These are phyloP conservation scores for Lasioglossum figueresi DNA, from an alignment of 2,888 invertebrate species.

Conservation along the genomic window DNA sequence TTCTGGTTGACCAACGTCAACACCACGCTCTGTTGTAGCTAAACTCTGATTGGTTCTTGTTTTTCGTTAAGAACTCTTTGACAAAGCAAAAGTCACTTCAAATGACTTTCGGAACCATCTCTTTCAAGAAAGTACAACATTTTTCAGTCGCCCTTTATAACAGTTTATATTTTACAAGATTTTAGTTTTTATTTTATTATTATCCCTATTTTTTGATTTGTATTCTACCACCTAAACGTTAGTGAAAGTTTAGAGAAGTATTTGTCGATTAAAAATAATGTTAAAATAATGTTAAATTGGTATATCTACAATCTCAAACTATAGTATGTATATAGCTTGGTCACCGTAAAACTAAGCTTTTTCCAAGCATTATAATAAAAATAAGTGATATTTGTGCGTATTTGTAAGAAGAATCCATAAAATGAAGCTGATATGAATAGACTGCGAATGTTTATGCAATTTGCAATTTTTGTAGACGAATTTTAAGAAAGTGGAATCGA, in stretches of 20 bases:
- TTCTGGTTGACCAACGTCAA: not conserved
- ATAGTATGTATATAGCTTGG: slow-evolving; percentile 3
- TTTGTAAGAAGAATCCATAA: not conserved
- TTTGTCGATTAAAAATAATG: slow-evolving; percentile 16
- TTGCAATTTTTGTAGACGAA: too few relatives aligned
- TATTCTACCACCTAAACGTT: not conserved
- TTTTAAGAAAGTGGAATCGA: too few relatives aligned
- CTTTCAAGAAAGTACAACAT: not conserved
- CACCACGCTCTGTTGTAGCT: not conserved
- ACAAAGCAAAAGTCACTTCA: not conserved
- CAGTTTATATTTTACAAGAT: not conserved
- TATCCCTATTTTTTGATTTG: not conserved
- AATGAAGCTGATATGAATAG: not conserved
- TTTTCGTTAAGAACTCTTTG: not conserved
- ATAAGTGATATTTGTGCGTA: not conserved
- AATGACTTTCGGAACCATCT: not conserved
- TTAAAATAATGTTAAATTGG: not conserved
- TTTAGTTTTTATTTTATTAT: not conserved
- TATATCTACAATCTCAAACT: not conserved
- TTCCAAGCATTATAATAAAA: not conserved
- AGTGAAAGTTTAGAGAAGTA: not conserved
- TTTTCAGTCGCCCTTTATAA: not conserved
- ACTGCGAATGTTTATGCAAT: too few relatives aligned
- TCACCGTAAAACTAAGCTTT: not conserved
- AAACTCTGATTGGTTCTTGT: not conserved